Conservation (phyloP, 2,888 invertebrate species). For the Gerris lacustris region DNA sequence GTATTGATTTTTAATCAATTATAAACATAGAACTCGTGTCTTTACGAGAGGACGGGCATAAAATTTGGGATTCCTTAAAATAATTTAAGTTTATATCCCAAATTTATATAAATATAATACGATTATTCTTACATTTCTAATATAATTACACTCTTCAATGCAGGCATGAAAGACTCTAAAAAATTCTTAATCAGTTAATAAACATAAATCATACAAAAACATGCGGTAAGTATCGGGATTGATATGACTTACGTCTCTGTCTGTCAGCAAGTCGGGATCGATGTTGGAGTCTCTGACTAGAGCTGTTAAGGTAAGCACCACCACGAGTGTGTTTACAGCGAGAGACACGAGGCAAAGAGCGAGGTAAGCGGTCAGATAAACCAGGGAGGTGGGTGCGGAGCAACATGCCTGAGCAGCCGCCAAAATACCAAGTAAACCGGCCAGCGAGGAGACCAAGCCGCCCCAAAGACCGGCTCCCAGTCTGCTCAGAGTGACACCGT, state of each 20-base stretch:
- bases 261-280: conserved; percentile 23
- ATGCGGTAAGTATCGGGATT: background rate
- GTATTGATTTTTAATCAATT: too few species aligned
- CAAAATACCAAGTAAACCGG: conserved; percentile 32
- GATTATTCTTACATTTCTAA: too few species aligned
- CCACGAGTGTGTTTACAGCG: conserved; percentile 34
- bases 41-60: too few species aligned
- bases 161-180: too few species aligned
- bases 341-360: conserved; percentile 34
- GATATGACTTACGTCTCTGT: conserved; percentile 26
- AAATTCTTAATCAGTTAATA: too few species aligned
- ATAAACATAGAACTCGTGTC: too few species aligned
- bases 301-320: conserved; percentile 35
- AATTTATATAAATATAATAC: too few species aligned
- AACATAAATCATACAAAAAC: too few species aligned
- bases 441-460: conserved; percentile 31
- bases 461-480: conserved; percentile 34
- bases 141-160: too few species aligned
- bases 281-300: conserved; percentile 33
- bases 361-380: conserved; percentile 32
- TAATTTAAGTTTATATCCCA: too few species aligned
- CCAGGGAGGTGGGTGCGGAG: conserved; percentile 26
- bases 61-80: too few species aligned
- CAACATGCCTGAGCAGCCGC: conserved; percentile 31
- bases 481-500: conserved; percentile 31